Evolutionary conservation across 2,888 invertebrate species (phyloP).

Genomic region (Pyrgus malvae): DNA sequence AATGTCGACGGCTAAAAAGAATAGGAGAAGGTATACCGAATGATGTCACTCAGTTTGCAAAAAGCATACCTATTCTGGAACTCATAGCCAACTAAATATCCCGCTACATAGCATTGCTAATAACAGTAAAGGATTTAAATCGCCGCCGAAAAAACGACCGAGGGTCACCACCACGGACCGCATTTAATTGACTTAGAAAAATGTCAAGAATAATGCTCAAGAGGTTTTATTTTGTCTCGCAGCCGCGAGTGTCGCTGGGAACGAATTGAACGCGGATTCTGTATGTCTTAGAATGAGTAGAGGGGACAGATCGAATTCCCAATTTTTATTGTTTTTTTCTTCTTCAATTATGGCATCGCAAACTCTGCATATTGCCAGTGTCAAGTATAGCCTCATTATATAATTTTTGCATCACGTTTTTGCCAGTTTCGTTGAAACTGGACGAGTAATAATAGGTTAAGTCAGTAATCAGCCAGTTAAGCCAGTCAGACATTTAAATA

Average conservation of each 20-base stretch:
- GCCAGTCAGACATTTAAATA: no score
- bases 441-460: no score
- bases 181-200: slow-evolving; percentile 74
- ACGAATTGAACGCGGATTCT: slow-evolving; percentile 54
- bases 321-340: no score
- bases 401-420: no score
- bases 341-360: no score
- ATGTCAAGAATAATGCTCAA: slow-evolving; percentile 40
- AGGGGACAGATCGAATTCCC: background rate
- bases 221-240: slow-evolving; percentile 51
- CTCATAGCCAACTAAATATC: slow-evolving; percentile 25
- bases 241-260: slow-evolving; percentile 38
- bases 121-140: slow-evolving; percentile 62
- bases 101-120: slow-evolving; percentile 44
- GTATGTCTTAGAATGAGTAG: slow-evolving; percentile 37
- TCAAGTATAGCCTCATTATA: no score
- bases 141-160: slow-evolving; percentile 43
- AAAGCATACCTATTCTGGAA: slow-evolving; percentile 22
- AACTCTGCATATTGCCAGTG: no score
- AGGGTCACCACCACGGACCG: slow-evolving; percentile 53
- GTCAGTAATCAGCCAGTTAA: no score
- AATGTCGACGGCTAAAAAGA: slow-evolving; percentile 10
- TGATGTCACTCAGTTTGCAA: slow-evolving; percentile 24
- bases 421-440: no score
- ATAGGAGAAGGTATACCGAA: background rate